phyloP scores from a whole-genome alignment of 64 coral and sea anemone genomes.

The Stylophora pistillata region DNA sequence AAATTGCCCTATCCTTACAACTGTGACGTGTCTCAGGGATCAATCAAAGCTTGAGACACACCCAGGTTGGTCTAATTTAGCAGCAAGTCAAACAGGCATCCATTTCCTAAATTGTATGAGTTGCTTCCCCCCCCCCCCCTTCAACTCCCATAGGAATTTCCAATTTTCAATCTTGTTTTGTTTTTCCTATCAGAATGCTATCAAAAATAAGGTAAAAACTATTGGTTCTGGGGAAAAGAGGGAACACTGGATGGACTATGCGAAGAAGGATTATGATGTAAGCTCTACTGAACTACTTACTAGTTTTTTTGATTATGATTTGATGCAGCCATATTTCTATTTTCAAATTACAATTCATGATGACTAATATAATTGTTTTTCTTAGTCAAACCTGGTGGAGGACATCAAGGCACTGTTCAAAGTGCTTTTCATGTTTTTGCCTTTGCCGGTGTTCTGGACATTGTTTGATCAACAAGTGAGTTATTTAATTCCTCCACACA shows the following conservation, averaged over 20 bases:
- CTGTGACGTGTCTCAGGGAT: too few relatives aligned
- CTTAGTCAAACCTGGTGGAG: constrained; percentile 79
- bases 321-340: background rate
- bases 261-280: constrained; percentile 93
- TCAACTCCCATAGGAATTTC: too few relatives aligned
- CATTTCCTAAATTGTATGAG: too few relatives aligned
- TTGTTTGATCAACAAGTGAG: constrained; percentile 97
- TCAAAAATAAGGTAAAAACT: constrained; percentile 49
- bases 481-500: background rate
- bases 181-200: constrained; percentile 61
- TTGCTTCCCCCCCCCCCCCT: too few relatives aligned
- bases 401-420: constrained; percentile 94
- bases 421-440: constrained; percentile 96
- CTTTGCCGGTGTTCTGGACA: constrained; percentile 96
- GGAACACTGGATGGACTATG: constrained; percentile 97
- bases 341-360: background rate
- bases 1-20: too few relatives aligned
- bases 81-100: too few relatives aligned
- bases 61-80: too few relatives aligned
- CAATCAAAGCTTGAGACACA: too few relatives aligned
- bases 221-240: constrained; percentile 56
- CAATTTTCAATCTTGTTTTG: too few relatives aligned
- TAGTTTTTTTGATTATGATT: background rate
- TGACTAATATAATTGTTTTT: background rate
- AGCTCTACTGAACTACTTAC: background rate